phyloP scores from a whole-genome alignment of 2,113 vertebrate species.

The Fregata magnificens region DNA sequence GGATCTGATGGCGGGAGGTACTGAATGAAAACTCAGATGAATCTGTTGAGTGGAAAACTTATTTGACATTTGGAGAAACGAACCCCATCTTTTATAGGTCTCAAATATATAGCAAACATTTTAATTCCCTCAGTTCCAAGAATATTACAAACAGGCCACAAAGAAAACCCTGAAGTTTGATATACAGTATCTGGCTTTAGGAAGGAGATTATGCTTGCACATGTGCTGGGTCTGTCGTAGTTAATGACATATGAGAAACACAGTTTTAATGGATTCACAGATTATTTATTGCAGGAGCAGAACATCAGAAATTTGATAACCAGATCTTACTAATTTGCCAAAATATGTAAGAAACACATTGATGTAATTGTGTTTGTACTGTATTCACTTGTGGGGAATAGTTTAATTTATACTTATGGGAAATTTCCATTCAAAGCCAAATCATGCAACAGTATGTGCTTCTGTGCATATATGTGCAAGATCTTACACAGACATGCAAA shows the following conservation, averaged over 20 bases:
- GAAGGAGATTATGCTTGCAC: slow-evolving; percentile 14
- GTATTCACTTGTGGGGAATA: not conserved
- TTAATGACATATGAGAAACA: slow-evolving; percentile 24
- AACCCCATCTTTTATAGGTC: not conserved
- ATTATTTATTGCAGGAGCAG: slow-evolving; percentile 8
- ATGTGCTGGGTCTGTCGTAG: not conserved
- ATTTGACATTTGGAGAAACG: not conserved
- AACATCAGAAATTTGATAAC: slow-evolving; percentile 46
- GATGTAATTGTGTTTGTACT: not conserved
- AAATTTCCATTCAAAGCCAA: slow-evolving; percentile 15
- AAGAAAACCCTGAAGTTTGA: not conserved
- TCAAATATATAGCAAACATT: not conserved
- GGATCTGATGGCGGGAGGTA: not conserved
- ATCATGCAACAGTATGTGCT: not conserved
- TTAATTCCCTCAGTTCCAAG: not conserved
- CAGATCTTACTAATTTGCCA: slow-evolving; percentile 38
- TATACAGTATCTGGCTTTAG: slow-evolving; percentile 7
- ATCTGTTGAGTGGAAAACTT: not conserved
- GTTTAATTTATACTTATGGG: slow-evolving; percentile 2
- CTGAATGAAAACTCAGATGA: not conserved
- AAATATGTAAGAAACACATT: slow-evolving; percentile 37
- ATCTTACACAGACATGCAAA: not conserved
- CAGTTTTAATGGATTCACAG: not conserved
- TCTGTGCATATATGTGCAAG: not conserved
- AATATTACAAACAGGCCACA: not conserved